phyloP scores from a whole-genome alignment of 1,140 invertebrate genomes.

The Aphidius gifuensis region DNA sequence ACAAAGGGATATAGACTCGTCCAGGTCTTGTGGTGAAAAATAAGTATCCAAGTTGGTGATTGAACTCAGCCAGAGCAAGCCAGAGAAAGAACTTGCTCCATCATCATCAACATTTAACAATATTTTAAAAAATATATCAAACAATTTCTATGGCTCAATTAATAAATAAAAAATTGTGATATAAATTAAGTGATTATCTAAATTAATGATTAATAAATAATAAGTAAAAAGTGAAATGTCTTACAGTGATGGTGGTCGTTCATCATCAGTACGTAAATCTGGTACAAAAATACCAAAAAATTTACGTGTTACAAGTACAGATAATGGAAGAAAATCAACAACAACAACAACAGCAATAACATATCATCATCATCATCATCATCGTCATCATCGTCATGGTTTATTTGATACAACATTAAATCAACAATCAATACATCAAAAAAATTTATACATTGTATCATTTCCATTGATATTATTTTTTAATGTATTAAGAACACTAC shows the following conservation, averaged over 20 bases:
- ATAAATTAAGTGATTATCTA: no score
- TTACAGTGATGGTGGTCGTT: constrained; percentile 56
- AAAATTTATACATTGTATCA: constrained; percentile 81
- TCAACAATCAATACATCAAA: constrained; percentile 75
- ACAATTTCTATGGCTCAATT: no score
- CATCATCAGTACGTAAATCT: constrained; percentile 49
- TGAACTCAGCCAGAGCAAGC: no score
- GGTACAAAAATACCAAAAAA: constrained; percentile 53
- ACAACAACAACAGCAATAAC: constrained; percentile 44
- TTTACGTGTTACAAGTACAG: constrained; percentile 50
- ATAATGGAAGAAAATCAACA: constrained; percentile 48
- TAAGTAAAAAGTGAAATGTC: constrained; percentile 43
- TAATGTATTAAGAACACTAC: constrained; percentile 72
- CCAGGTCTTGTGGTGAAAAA: no score
- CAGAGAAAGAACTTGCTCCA: no score
- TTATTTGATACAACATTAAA: constrained; percentile 39
- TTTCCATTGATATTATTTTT: constrained; percentile 82
- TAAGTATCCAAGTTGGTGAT: no score
- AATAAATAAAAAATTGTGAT: no score
- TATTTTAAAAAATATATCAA: no score
- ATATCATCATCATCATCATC: constrained; percentile 43
- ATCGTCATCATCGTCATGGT: constrained; percentile 39
- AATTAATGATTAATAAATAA: no score
- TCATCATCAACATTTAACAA: no score
- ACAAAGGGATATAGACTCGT: no score